Base-by-base conservation (phyloP, 2,888 invertebrate species). In the Synergus umbraculus region DNA sequence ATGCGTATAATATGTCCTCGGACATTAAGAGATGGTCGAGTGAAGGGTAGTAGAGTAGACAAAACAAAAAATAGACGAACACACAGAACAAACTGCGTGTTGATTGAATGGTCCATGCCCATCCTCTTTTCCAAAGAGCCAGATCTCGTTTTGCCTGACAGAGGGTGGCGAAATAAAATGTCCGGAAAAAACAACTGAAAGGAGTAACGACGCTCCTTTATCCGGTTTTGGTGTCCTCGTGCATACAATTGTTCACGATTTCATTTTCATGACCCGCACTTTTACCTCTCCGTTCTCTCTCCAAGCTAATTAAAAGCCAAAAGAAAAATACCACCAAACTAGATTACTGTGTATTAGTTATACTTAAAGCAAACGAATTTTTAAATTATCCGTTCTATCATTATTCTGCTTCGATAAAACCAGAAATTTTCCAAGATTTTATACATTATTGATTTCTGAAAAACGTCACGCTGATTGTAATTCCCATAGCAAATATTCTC, bases 91-190 rank as follows among this genome's bases (percentile, higher is more conserved):
- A 66, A 66, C 66, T 67, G 37, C 73, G n/a, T 73, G 54, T 54
- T 37, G 54, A 54, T 73, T n/a, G 73, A 73, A 73, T 54, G 41
- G 73, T n/a, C 73, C 69, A 69, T 69, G 54, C 49, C 54, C 73
- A 54, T 54, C 41, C 73, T 49, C 41, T 73, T 73, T 54, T 54
- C n/a, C 54, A 73, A 37, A 37, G 41, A 49, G 43, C 43, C 73
- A 54, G 73, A 54, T 73, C 37, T 54, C 73, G 18, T 73, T 73
- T 49, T 49, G 2, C 54, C 54, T 37, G 41, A 7, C 54, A 73
- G 29, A 73, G 73, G 54, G 54, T 54, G 69, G 49, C 2, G 37
- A 73, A 73, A 54, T 73, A 73, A 73, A 73, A 54, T 73, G 10
- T 73, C 69, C 49, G n/a, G 43, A 69, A 73, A 73, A 49, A 54